Base-by-base conservation (phyloP, 2,113 vertebrate genomes). In the Anas platyrhynchos region DNA sequence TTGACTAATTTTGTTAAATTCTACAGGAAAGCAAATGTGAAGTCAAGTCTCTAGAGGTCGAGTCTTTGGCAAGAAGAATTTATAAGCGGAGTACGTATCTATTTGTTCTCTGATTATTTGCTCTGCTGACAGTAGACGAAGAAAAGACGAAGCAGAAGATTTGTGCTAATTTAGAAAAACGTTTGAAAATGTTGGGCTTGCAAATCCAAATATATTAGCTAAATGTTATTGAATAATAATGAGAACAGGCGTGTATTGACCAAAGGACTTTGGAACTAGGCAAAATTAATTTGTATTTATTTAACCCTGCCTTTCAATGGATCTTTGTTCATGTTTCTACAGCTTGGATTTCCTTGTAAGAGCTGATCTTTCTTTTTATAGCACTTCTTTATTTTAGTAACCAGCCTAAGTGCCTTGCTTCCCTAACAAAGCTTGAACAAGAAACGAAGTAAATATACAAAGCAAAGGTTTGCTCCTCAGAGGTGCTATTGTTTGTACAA, bases 91-190 rank as follows among this genome's bases (percentile, higher is more conserved):
- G 74, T 73, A 89, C 34, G 22, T 78, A 92, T 93, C 88, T 95
- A 95, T 97, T 97, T 97, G 89, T 96, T 97, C 93, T 96, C 94
- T 97, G 96, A 95, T 96, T 91, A 93, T 93, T 97, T 96, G 84
- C 87, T 93, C 87, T 2, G 1, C 77, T 94, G 86, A 95, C 76
- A 97, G 83, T 78, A 92, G 86, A 93, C 73, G 82, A 96, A 95
- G 91, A 91, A 97, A 97, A 95, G 79, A 92, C 13, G 54, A 96
- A 90, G 80, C 71, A 93, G 91, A 93, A 89, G 95, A 96, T 97
- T 96, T 97, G 91, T 95, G 92, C 71, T 97, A 96, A 97, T 97
- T 96, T 93, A 97, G 93, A 95, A 91, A 96, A 96, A 96, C 92
- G 92, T 94, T 96, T 95, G 92, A 96, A 95, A 97, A 95, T 4